Conservation (phyloP, 2,888 invertebrate species). For the Bibio marci region DNA sequence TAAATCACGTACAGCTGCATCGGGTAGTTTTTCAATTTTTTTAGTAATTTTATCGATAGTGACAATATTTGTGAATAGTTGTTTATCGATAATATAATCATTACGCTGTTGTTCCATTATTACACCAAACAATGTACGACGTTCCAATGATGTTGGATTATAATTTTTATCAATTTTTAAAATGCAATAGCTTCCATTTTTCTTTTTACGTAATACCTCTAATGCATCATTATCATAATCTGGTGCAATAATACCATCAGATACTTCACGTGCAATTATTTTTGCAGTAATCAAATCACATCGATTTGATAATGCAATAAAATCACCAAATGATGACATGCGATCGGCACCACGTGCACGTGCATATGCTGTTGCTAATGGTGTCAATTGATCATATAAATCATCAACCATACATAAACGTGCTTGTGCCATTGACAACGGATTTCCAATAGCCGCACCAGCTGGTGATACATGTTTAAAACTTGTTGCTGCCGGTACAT, state of each 20-base stretch:
- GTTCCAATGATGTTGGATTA: constrained; percentile 64
- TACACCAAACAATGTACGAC: constrained; percentile 67
- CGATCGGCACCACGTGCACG: constrained; percentile 93
- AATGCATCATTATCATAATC: constrained; percentile 73
- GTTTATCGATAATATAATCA: constrained; percentile 61
- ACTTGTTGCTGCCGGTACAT: constrained; percentile 82
- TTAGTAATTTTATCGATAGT: too few species aligned
- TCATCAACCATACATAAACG: constrained; percentile 90
- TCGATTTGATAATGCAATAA: constrained; percentile 78
- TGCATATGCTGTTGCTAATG: constrained; percentile 82
- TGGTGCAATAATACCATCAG: constrained; percentile 96
- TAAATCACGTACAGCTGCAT: constrained; percentile 67
- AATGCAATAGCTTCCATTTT: constrained; percentile 81
- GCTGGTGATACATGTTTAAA: constrained; percentile 99
- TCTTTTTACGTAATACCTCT: constrained; percentile 80
- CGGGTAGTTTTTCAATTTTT: constrained; percentile 47
- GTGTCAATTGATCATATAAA: constrained; percentile 50
- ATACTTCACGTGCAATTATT: constrained; percentile 86
- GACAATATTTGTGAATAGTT: constrained; percentile 68
- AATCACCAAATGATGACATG: constrained; percentile 99
- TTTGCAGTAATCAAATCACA: constrained; percentile 84
- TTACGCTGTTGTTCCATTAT: constrained; percentile 79
- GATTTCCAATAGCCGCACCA: constrained; percentile 82
- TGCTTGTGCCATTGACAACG: constrained; percentile 60
- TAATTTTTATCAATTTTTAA: constrained; percentile 82